phyloP scores from a whole-genome alignment of 2,797 vertebrate genomes.

The Botia almorhae region DNA sequence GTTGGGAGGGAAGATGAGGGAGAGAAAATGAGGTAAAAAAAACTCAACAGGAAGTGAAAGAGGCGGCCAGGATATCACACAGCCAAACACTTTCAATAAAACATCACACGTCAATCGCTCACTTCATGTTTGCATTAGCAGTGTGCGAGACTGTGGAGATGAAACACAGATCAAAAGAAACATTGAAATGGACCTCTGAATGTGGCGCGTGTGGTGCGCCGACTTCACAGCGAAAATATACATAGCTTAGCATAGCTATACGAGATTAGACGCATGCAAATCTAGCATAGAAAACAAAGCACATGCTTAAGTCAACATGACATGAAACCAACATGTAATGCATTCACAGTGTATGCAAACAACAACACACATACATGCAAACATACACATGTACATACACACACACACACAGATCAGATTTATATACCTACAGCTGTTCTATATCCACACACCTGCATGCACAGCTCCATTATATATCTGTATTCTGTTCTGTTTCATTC shows the following conservation, averaged over 20 bases:
- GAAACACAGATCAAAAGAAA: slow-evolving; percentile 41
- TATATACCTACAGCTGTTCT: background rate
- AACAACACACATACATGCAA: background rate
- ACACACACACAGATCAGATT: background rate
- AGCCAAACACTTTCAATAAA: slow-evolving; percentile 71
- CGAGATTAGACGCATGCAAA: slow-evolving; percentile 9
- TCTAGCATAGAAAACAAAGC: background rate
- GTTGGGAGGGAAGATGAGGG: slow-evolving; percentile 48
- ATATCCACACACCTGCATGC: background rate
- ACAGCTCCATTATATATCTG: background rate
- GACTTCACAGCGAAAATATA: background rate
- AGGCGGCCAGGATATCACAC: slow-evolving; percentile 66
- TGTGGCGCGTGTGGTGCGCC: background rate
- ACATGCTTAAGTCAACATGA: background rate
- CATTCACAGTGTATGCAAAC: background rate
- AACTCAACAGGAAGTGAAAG: slow-evolving; percentile 66
- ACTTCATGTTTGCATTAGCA: slow-evolving; percentile 44
- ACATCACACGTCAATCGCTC: slow-evolving; percentile 64
- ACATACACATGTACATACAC: background rate
- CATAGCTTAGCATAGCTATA: background rate
- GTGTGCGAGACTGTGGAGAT: slow-evolving; percentile 28
- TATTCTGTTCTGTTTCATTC: slow-evolving; percentile 15
- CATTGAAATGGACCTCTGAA: slow-evolving; percentile 10
- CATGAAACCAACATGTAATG: background rate
- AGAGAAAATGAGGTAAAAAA: slow-evolving; percentile 64